Percentiles rank a stretch among this genome's conserved stretches.
Conservation (phyloP, 2,113 vertebrate genomes). For the Mastomys coucha region DNA sequence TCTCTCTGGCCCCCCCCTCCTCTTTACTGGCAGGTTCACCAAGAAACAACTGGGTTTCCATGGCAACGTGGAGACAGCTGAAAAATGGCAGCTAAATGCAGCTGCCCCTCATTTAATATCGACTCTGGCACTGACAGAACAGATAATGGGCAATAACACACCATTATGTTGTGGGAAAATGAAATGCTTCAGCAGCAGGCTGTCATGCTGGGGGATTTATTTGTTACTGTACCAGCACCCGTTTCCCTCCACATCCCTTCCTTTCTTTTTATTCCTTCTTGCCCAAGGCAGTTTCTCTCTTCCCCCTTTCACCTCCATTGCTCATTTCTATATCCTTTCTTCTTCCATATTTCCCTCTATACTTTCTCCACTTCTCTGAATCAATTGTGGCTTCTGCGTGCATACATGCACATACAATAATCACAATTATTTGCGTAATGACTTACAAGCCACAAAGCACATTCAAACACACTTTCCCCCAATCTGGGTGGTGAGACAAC, state of each 20-base stretch:
- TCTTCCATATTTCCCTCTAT: neutral
- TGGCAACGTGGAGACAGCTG: constrained; percentile 93
- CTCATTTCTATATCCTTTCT: neutral
- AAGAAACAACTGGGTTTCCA: constrained; percentile 88
- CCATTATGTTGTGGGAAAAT: constrained; percentile 97
- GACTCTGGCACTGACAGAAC: constrained; percentile 95
- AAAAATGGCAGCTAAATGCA: constrained; percentile 95
- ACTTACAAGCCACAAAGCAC: constrained; percentile 22
- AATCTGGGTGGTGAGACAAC: neutral
- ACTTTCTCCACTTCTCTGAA: neutral
- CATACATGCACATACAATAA: constrained; percentile 16
- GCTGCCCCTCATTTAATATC: constrained; percentile 98
- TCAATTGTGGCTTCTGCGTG: neutral
- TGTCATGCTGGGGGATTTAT: constrained; percentile 93
- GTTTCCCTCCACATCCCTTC: constrained; percentile 44
- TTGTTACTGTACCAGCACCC: constrained; percentile 86
- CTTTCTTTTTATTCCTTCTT: constrained; percentile 52
- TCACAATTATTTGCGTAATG: constrained; percentile 58
- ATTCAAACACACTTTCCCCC: neutral
- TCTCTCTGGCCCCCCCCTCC: neutral
- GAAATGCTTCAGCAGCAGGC: constrained; percentile 94
- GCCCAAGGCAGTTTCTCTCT: neutral
- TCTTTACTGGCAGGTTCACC: constrained; percentile 80
- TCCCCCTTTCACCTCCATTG: neutral
- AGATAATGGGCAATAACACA: constrained; percentile 99